Percentiles rank a stretch among this genome's conserved stretches.
Evolutionary conservation across 2,113 vertebrate genomes (phyloP).

Genomic region (Sarotherodon lohbergeri): DNA sequence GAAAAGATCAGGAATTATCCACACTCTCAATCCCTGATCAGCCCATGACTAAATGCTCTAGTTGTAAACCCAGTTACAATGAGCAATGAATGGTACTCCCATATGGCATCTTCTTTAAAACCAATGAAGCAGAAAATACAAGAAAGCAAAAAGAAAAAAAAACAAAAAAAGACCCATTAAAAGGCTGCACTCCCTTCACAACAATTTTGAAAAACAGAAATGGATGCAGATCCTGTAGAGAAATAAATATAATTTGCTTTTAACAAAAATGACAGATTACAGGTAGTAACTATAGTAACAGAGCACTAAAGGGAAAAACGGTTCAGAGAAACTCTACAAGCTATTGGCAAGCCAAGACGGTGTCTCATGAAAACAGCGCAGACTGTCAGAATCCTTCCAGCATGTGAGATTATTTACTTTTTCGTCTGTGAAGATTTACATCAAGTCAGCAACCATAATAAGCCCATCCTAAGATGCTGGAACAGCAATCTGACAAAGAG

Average conservation of each 20-base stretch:
- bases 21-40: slow-evolving; percentile 42
- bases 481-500: slow-evolving; percentile 15
- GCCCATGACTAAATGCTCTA: slow-evolving; percentile 31
- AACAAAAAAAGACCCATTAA: background rate
- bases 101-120: background rate
- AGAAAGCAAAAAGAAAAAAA: background rate
- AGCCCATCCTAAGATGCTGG: background rate
- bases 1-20: slow-evolving; percentile 33
- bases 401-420: slow-evolving; percentile 43
- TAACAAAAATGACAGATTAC: background rate
- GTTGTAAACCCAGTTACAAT: slow-evolving; percentile 30
- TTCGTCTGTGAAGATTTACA: slow-evolving; percentile 21
- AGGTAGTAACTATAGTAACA: slow-evolving; percentile 17
- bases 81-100: background rate
- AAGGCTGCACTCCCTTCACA: background rate
- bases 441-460: slow-evolving; percentile 13
- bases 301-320: background rate
- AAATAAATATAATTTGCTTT: background rate
- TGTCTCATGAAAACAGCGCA: slow-evolving; percentile 1
- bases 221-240: background rate
- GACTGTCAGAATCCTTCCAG: slow-evolving; percentile 19
- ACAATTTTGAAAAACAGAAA: background rate
- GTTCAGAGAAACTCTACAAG: background rate
- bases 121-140: slow-evolving; percentile 6
- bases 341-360: background rate